Evolutionary conservation across 2,888 invertebrate genomes (phyloP).

Genomic region (Volucella bombylans): DNA sequence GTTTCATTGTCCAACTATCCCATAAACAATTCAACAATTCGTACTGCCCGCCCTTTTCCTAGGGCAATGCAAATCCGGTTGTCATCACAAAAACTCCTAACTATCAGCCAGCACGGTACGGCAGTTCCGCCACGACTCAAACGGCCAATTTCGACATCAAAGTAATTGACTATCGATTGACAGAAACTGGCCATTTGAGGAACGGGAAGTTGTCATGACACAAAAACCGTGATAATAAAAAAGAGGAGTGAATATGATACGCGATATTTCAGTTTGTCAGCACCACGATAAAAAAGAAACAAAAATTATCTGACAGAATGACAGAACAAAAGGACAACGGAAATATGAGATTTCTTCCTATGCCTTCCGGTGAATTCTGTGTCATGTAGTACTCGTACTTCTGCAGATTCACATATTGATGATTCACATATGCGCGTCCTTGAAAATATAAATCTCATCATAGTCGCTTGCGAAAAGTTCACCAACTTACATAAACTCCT

Average conservation of each 20-base stretch:
- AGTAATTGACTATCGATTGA: conserved; percentile 70
- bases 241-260: conserved; percentile 10
- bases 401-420: background rate
- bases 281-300: no score
- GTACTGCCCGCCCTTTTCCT: conserved; percentile 29
- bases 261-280: background rate
- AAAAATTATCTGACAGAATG: background rate
- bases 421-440: background rate
- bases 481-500: conserved; percentile 1
- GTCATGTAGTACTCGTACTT: background rate
- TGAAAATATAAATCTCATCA: background rate
- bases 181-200: conserved; percentile 56
- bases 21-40: conserved; percentile 23
- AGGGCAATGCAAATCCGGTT: conserved; percentile 54
- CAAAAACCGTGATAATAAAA: conserved; percentile 29
- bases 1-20: conserved; percentile 11
- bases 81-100: conserved; percentile 54
- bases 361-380: background rate
- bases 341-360: conserved; percentile 32
- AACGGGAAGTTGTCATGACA: conserved; percentile 33
- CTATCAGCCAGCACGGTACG: background rate
- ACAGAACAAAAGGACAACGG: conserved; percentile 31
- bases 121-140: conserved; percentile 46
- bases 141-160: conserved; percentile 57
- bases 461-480: background rate